Percentiles rank a stretch among this genome's conserved stretches.
Evolutionary conservation across 2,797 vertebrate genomes (phyloP).

Genomic region (Vultur gryphus): DNA sequence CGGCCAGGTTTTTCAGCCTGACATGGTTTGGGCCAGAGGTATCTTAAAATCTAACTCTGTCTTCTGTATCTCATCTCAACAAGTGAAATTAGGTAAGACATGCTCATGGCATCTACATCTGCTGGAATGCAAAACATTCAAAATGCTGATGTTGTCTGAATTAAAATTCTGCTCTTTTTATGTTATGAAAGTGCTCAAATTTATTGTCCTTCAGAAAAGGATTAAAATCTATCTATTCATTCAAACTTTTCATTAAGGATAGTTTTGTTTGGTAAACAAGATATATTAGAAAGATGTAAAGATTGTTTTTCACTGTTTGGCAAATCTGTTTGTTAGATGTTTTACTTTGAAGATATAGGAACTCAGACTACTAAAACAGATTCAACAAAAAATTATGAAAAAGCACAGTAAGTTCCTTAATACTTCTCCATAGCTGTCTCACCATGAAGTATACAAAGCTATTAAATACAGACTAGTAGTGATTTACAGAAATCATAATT

Average conservation of each 20-base stretch:
- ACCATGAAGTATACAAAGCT: neutral
- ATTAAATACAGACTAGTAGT: neutral
- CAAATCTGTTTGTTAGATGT: neutral
- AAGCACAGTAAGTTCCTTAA: neutral
- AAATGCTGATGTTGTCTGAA: neutral
- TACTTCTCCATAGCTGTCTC: neutral
- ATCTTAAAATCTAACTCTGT: neutral
- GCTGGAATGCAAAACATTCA: neutral
- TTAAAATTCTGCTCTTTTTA: neutral
- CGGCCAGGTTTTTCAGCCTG: neutral
- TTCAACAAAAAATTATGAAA: neutral
- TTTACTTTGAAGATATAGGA: neutral
- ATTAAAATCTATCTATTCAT: neutral
- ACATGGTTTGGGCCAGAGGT: neutral
- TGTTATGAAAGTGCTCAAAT: neutral
- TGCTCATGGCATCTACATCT: neutral
- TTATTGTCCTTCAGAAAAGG: neutral
- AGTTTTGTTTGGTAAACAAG: neutral
- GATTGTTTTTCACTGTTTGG: neutral
- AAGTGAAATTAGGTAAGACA: neutral
- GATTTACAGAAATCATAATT: conserved; percentile 4
- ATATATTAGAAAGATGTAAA: neutral
- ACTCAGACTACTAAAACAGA: neutral
- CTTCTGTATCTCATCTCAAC: neutral
- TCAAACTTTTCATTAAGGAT: neutral